Evolutionary conservation across 35 echinoderm and acorn worm genomes (phyloP), one percentile per base, ranked within the genome.

Genomic region (Amphiura filiformis): DNA sequence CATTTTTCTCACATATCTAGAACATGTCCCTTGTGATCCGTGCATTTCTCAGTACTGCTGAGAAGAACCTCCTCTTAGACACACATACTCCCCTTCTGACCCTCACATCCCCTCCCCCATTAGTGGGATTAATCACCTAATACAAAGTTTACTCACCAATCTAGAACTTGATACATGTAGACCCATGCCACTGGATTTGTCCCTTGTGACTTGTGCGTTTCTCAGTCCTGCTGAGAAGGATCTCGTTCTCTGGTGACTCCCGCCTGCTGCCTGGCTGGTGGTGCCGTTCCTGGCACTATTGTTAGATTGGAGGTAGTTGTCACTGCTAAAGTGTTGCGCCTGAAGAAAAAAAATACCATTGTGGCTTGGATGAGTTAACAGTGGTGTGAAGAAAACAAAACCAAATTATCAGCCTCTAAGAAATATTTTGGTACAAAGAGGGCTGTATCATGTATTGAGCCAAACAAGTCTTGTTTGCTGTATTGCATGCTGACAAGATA

Each of bases 191-290:
- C 39, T 14, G 30, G 76, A 39, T 65, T 82, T 84, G 31, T 97
- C 94, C 70, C 94, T 87, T 22, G 94, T 97, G 56, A 97, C 90
- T 14, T 86, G 86, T 37, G 83, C 75, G 34, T 97, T 93, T 37
- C 92, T 88, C 30, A 97, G 35, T n/a, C 94, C 91, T 5, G 94
- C 94, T 52, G 94, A 97, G 88, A 97, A 97, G 41, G 90, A 92
- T 36, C 91, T 82, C 1, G 82, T 89, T 34, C 90, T 82, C 65
- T 96, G 82, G 41, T 96, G 94, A 32, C 65, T 70, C 34, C 86
- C 78, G 35, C 84, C 44, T 0, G 42, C 28, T 91, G 75, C 18
- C 56, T 47, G 33, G 65, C 36, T 20, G 7, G 7, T 20, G 20
- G 44, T 20, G 7, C 44, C 44, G 28, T 70, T 70, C 35, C 84